phyloP scores from a whole-genome alignment of 2,113 vertebrate genomes.

The Nanorana parkeri region DNA sequence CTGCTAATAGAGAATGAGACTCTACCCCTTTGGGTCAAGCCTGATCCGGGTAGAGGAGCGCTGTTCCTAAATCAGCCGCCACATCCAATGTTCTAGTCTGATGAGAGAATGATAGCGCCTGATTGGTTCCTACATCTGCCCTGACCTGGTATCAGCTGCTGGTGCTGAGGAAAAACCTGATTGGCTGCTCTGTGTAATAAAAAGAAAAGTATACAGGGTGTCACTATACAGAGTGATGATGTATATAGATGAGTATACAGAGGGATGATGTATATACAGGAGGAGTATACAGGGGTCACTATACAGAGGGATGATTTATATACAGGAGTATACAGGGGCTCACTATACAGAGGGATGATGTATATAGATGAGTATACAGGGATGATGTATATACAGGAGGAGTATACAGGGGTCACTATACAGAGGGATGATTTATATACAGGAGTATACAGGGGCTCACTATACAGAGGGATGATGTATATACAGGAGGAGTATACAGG shows the following conservation, averaged over 20 bases:
- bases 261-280: neutral
- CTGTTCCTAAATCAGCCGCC: too few relatives aligned
- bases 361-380: neutral
- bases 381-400: neutral
- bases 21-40: too few relatives aligned
- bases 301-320: neutral
- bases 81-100: too few relatives aligned
- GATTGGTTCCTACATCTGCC: too few relatives aligned
- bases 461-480: neutral
- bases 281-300: neutral
- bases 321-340: neutral
- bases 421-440: neutral
- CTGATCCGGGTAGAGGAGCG: too few relatives aligned
- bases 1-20: too few relatives aligned
- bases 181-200: too few relatives aligned
- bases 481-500: neutral
- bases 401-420: neutral
- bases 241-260: neutral
- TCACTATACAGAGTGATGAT: neutral
- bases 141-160: too few relatives aligned
- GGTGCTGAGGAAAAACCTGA: too few relatives aligned
- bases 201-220: neutral
- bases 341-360: neutral
- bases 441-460: neutral
- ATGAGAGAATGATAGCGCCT: too few relatives aligned